Base-by-base conservation (phyloP, 2,113 vertebrate species). In the Suncus etruscus region DNA sequence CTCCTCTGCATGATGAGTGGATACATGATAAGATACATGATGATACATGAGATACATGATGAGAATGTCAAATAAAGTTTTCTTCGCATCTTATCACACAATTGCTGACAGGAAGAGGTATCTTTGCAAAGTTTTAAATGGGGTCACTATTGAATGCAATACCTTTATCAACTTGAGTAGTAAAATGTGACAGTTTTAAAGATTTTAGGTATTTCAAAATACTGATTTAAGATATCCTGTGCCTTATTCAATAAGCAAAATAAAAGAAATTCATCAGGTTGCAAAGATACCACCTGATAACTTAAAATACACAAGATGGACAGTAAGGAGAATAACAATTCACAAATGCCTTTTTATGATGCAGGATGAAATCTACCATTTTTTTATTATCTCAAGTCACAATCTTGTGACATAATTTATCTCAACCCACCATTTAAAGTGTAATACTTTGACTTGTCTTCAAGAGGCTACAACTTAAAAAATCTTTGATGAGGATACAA, bases 141-240 rank as follows among this genome's bases (percentile, higher is more conserved):
- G 32, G 31, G 48, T 72, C 32, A 78, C 5, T 85, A 32, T 18
- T 80, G 9, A 6, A 87, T 58, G 11, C 39, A 84, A 32, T 54
- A 24, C 66, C 39, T 95, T 87, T 83, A 77, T n/a, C 88, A 89
- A 83, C 73, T 89, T 83, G 86, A 75, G 79, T 79, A 75, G 78
- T 54, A 54, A 82, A 84, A 45, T 48, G 31, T 50, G 48, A 69
- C 50, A 54, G 15, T 65, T 39, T 79, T 22, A 4, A 58, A 15
- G 75, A 86, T 27, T 83, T 88, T 66, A 27, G 22, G 22, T 50
- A 86, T 80, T 72, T 76, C 20, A 92, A 95, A 90, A 29, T 51
- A 91, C 0, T 90, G 15, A 80, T 77, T 93, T 76, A 32, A 82
- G 92, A 78, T 68, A 2, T 29, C 14, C 16, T 77, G 80, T 63